Evolutionary conservation across 1,140 invertebrate species (phyloP).

Genomic region (Ephestia elutella): DNA sequence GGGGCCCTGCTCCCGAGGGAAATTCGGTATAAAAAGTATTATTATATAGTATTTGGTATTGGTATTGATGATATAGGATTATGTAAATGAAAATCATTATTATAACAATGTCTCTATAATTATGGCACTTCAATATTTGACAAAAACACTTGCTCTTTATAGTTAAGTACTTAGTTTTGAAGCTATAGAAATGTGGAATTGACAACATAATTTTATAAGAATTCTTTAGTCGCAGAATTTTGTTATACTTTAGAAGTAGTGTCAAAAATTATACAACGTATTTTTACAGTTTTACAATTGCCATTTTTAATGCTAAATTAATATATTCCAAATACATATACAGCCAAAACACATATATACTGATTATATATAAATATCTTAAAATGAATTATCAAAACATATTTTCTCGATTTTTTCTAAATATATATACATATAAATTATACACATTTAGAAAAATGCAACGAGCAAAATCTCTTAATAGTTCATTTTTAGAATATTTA

Average conservation of each 20-base stretch:
- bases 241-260: too few species aligned
- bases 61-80: too few species aligned
- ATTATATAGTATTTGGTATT: too few species aligned
- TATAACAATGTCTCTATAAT: constrained; percentile 53
- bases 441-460: not conserved
- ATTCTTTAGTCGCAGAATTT: not conserved
- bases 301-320: not conserved
- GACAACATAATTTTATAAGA: not conserved
- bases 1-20: too few species aligned
- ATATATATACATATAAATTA: not conserved
- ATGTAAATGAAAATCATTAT: constrained; percentile 26
- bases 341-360: not conserved
- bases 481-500: not conserved
- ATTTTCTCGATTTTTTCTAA: not conserved
- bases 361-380: not conserved
- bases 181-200: constrained; percentile 14
- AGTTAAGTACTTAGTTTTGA: constrained; percentile 24
- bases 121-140: constrained; percentile 51
- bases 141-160: constrained; percentile 24
- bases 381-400: not conserved
- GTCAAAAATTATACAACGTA: not conserved
- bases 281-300: too few species aligned
- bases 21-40: too few species aligned
- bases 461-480: not conserved
- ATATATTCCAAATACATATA: not conserved